Evolutionary conservation across 1,140 invertebrate species (phyloP).

Genomic region (Ostrea denselamellosa): DNA sequence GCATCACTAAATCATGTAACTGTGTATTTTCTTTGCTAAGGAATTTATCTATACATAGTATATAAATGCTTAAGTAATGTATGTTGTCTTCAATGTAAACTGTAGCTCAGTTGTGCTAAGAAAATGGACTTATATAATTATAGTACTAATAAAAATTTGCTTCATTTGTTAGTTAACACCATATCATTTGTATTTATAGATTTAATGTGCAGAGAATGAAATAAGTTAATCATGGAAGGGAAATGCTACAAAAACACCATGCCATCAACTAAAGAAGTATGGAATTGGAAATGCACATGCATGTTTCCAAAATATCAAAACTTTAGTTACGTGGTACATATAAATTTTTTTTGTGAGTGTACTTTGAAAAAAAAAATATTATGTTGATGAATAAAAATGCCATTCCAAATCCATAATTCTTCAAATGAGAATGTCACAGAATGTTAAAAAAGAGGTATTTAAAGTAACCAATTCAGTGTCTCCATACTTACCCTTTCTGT

Average conservation of each 20-base stretch:
- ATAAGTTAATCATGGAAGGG: not conserved
- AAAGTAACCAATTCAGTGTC: conserved; percentile 10
- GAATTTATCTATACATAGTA: too few relatives aligned
- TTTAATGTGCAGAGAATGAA: not conserved
- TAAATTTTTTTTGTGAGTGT: not conserved
- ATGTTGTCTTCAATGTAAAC: too few relatives aligned
- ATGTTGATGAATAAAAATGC: not conserved
- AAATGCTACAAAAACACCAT: conserved; percentile 10
- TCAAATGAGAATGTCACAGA: conserved; percentile 11
- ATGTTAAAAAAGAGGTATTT: not conserved
- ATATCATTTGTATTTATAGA: not conserved
- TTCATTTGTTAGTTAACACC: not conserved
- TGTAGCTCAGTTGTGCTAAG: too few relatives aligned
- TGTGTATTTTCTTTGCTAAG: too few relatives aligned
- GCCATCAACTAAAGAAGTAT: not conserved
- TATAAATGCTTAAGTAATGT: too few relatives aligned
- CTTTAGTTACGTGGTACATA: not conserved
- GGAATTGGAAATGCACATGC: not conserved
- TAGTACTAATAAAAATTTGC: too few relatives aligned
- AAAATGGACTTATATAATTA: too few relatives aligned
- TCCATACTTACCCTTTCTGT: conserved; percentile 60
- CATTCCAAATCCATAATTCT: conserved; percentile 4
- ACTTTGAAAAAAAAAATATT: not conserved
- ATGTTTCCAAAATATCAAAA: not conserved
- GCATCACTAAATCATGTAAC: too few relatives aligned